Percentiles rank a stretch among this genome's conserved stretches.
Conservation (phyloP, 64 coral and sea anemone genomes). For the Actinia equina region DNA sequence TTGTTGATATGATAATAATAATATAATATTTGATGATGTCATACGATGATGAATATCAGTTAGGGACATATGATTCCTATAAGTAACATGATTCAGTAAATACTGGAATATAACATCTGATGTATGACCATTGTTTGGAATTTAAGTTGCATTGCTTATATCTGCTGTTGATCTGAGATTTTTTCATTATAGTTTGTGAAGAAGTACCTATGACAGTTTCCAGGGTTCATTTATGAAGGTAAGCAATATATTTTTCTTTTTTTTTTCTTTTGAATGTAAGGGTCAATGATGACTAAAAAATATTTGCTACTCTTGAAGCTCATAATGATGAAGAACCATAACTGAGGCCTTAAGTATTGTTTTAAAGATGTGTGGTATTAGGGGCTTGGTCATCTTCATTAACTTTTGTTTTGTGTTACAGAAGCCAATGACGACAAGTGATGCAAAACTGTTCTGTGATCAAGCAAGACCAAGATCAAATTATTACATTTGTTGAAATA, state of each 20-base stretch:
- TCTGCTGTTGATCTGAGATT: not conserved
- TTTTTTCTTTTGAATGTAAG: not conserved
- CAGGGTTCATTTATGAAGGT: not conserved
- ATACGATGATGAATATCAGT: constrained; percentile 36
- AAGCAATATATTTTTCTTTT: not conserved
- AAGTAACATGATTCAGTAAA: constrained; percentile 11
- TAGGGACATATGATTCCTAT: constrained; percentile 20
- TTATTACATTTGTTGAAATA: too few relatives aligned
- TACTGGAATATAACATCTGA: constrained; percentile 12
- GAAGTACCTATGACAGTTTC: too few relatives aligned
- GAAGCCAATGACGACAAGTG: not conserved
- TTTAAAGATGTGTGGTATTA: not conserved
- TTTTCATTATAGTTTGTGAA: not conserved
- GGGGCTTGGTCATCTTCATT: not conserved
- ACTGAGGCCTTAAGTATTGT: not conserved
- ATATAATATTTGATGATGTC: not conserved
- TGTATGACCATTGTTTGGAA: not conserved
- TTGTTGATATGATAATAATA: not conserved
- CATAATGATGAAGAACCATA: not conserved
- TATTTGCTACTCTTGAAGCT: constrained; percentile 27
- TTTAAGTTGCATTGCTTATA: not conserved
- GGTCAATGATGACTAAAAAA: not conserved
- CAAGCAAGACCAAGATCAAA: too few relatives aligned
- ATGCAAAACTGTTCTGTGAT: too few relatives aligned
- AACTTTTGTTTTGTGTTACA: not conserved